phyloP scores from a whole-genome alignment of 2,888 invertebrate species.

The Xylocampa areola region DNA sequence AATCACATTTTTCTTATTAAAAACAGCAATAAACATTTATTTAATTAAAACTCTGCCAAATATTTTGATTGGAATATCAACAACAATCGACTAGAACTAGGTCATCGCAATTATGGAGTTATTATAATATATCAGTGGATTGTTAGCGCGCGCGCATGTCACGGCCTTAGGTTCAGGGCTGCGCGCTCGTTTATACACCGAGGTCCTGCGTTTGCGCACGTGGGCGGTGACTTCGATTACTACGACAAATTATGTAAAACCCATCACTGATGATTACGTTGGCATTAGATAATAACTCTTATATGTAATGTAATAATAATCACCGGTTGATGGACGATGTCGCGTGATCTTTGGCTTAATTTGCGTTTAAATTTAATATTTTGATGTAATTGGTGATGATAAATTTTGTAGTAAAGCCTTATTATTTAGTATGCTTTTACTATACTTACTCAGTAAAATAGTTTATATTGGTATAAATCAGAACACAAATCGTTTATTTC shows the following conservation, averaged over 20 bases:
- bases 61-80: neutral
- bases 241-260: conserved; percentile 66
- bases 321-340: conserved; percentile 40
- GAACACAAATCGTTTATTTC: too few species aligned
- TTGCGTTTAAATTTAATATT: conserved; percentile 24
- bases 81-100: conserved; percentile 9
- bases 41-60: neutral
- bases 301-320: conserved; percentile 52
- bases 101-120: conserved; percentile 26
- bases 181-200: conserved; percentile 51
- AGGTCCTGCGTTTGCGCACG: conserved; percentile 53
- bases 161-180: conserved; percentile 62
- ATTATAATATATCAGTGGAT: conserved; percentile 31
- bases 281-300: conserved; percentile 62
- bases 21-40: neutral
- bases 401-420: conserved; percentile 18
- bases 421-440: neutral
- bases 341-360: neutral
- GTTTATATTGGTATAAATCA: too few species aligned
- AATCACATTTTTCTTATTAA: too few species aligned
- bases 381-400: conserved; percentile 22
- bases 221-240: conserved; percentile 59
- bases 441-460: too few species aligned
- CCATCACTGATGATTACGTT: conserved; percentile 53
- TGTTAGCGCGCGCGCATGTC: conserved; percentile 40